A percentile compares a stretch with the other conserved stretches of the same genome.
These are phyloP conservation scores for Neodontobutis hainanensis DNA, from an alignment of 2,113 vertebrate genomes.

Conservation along the genomic window DNA sequence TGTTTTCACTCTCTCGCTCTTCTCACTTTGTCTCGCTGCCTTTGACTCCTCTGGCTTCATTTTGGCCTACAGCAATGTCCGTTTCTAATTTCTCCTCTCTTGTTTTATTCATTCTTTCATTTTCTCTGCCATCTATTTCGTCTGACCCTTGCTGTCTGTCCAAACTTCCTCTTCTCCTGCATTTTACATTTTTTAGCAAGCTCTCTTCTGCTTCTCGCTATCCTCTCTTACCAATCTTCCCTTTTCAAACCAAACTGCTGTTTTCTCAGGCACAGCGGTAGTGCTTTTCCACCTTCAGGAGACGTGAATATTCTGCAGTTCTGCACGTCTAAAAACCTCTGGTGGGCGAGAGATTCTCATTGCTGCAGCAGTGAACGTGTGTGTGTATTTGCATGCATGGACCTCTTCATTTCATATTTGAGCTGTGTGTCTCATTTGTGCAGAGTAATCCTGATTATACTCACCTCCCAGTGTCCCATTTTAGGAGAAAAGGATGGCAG, in stretches of 20 bases:
- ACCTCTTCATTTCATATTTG: constrained; percentile 35
- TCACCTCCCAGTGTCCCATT: constrained; percentile 72
- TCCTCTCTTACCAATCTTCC: background rate
- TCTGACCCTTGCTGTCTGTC: constrained; percentile 42
- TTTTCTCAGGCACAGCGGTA: constrained; percentile 61
- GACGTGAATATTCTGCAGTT: constrained; percentile 66
- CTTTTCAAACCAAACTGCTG: constrained; percentile 34
- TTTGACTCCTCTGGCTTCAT: constrained; percentile 14
- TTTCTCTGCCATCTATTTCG: constrained; percentile 59
- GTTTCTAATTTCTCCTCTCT: constrained; percentile 67
- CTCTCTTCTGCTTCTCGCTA: constrained; percentile 7
- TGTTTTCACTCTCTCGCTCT: constrained; percentile 6
- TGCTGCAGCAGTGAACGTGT: constrained; percentile 33
- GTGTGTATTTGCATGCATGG: constrained; percentile 1
- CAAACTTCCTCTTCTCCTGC: constrained; percentile 15
- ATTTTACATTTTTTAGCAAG: constrained; percentile 46
- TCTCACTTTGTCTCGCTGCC: constrained; percentile 14
- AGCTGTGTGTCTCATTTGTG: constrained; percentile 43
- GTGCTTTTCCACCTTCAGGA: constrained; percentile 60
- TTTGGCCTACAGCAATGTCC: constrained; percentile 43
- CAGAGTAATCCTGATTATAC: constrained; percentile 71
- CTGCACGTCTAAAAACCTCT: constrained; percentile 69
- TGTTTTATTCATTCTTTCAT: constrained; percentile 77
- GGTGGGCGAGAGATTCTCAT: constrained; percentile 65
- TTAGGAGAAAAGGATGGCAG: constrained; percentile 59